Evolutionary conservation across 2,888 invertebrate genomes (phyloP).

Genomic region (Tiliacea citrago): DNA sequence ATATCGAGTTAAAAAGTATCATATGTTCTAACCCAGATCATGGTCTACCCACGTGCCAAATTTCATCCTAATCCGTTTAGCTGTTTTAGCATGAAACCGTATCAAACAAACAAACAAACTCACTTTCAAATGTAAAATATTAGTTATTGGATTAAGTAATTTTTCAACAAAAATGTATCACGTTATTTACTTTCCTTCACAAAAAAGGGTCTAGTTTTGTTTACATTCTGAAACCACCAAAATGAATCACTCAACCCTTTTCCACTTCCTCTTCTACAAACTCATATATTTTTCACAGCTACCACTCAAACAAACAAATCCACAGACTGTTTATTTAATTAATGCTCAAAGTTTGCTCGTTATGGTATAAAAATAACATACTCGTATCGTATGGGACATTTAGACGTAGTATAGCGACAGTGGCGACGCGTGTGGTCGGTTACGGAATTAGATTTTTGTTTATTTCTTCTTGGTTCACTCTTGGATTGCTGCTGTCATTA

Average conservation of each 20-base stretch:
- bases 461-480: slow-evolving; percentile 39
- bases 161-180: too few relatives aligned
- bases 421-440: slow-evolving; percentile 65
- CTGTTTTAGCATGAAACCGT: too few relatives aligned
- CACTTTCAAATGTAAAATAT: too few relatives aligned
- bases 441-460: slow-evolving; percentile 56
- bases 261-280: slow-evolving; percentile 20
- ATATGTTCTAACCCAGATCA: too few relatives aligned
- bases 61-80: too few relatives aligned
- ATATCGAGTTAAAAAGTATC: too few relatives aligned
- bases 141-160: too few relatives aligned
- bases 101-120: too few relatives aligned
- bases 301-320: slow-evolving; percentile 48
- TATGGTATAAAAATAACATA: slow-evolving; percentile 63
- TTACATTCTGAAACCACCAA: slow-evolving; percentile 23
- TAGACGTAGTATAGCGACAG: slow-evolving; percentile 29
- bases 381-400: slow-evolving; percentile 51
- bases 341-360: slow-evolving; percentile 49
- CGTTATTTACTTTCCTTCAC: background rate
- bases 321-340: slow-evolving; percentile 63
- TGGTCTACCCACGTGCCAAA: too few relatives aligned
- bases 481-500: slow-evolving; percentile 28
- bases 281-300: slow-evolving; percentile 46
- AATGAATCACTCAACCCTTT: slow-evolving; percentile 34
- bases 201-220: slow-evolving; percentile 18